A percentile compares a stretch with the other conserved stretches of the same genome.
phyloP scores from a whole-genome alignment of 2,888 invertebrate genomes.

The Ischnus inquisitorius region DNA sequence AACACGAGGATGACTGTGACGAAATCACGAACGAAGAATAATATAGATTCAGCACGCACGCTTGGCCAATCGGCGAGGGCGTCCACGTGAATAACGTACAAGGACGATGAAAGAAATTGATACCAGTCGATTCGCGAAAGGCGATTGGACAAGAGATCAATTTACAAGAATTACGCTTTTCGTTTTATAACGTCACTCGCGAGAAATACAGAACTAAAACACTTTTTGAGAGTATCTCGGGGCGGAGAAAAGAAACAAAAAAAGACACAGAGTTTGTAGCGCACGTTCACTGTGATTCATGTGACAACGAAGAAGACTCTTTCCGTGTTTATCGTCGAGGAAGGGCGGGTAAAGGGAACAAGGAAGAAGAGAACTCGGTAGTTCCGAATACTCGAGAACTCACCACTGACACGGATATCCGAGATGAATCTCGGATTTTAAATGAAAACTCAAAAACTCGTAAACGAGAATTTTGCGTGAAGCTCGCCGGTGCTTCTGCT shows the following conservation, averaged over 20 bases:
- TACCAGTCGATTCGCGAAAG: too few relatives aligned
- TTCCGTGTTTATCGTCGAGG: neutral
- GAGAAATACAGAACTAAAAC: neutral
- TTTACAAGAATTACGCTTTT: too few relatives aligned
- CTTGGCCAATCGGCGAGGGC: neutral
- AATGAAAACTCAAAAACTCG: conserved; percentile 75
- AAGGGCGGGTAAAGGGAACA: neutral
- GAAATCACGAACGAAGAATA: conserved; percentile 58
- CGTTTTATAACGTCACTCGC: too few relatives aligned
- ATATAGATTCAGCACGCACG: conserved; percentile 76
- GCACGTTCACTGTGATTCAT: neutral
- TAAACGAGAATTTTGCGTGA: conserved; percentile 74
- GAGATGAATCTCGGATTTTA: conserved; percentile 60
- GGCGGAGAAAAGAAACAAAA: neutral
- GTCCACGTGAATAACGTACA: conserved; percentile 25
- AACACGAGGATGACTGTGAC: conserved; percentile 47
- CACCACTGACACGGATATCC: conserved; percentile 78
- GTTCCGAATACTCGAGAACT: conserved; percentile 69
- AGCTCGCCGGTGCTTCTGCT: conserved; percentile 81
- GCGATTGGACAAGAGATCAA: too few relatives aligned
- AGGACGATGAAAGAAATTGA: conserved; percentile 49
- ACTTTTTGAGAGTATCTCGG: neutral
- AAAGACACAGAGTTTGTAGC: neutral
- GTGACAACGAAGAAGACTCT: neutral
- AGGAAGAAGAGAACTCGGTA: conserved; percentile 17